Evolutionary conservation across 30 jellyfish, hydroid and myxozoan species (phyloP), one percentile per base, ranked within the genome.

Genomic region (Cassiopea xamachana): DNA sequence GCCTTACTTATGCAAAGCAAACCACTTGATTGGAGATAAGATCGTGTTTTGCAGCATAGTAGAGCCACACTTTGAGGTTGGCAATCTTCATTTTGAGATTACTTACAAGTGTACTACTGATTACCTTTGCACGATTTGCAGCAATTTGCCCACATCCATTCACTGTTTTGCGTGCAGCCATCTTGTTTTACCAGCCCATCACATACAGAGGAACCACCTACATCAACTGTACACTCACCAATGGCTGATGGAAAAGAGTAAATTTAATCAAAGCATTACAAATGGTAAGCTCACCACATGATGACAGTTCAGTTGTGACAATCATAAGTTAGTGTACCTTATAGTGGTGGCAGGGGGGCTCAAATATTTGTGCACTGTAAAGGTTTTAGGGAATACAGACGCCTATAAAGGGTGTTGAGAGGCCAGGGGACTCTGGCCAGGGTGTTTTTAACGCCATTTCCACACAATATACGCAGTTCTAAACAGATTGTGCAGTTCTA

Each of bases 61-160:
- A 27, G 39, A 27, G 39, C 39, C 39, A 27, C 39, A 27, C 39
- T 27, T 27, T 27, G 39, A 27, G 39, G 39, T 27, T 27, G 39
- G 39, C 39, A 27, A 27, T 27, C 39, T 27, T 27, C 39, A 2
- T 45, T n/a, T 10, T 78, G 74, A 15, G 8, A 27, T 2, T 5
- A 9, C 74, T 4, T 5, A 17, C 27, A 9, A 7, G 15, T 4
- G 15, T 2, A 14, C 27, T 64, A 4, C 2, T 64, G 27, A 14
- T 19, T 80, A 92, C 98, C 93, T 86, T 72, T 80, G 87, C 98
- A 92, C 0, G 98, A 87, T 59, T 82, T 87, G 93, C 98, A 92
- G 75, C 98, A 92, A 76, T 87, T 79, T 49, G 17, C 48, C 98
- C 98, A 92, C 98, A 92, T 92, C 98, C 98, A 92, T 64, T 75